phyloP scores from a whole-genome alignment of 2,888 invertebrate genomes.

The Esperia sulphurella region DNA sequence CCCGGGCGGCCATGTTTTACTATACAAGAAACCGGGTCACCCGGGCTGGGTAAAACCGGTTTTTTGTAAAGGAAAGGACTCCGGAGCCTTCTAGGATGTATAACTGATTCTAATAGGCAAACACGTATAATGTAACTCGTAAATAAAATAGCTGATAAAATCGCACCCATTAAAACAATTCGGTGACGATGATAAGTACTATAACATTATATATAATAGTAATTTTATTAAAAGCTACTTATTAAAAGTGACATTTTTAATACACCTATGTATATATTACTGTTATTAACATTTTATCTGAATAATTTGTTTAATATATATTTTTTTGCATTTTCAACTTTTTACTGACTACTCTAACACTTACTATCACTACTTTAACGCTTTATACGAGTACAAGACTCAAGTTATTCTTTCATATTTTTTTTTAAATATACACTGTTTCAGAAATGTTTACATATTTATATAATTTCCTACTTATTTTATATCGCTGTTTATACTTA shows the following conservation, averaged over 20 bases:
- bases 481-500: constrained; percentile 10
- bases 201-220: too few species aligned
- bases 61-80: background rate
- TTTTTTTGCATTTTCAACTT: too few species aligned
- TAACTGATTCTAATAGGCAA: background rate
- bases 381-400: constrained; percentile 1
- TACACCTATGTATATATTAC: too few species aligned
- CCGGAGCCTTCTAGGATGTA: background rate
- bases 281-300: too few species aligned
- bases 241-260: too few species aligned
- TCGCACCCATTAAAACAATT: background rate
- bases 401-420: constrained; percentile 16
- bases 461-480: constrained; percentile 16
- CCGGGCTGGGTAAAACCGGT: too few species aligned
- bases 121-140: background rate
- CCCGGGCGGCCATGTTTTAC: too few species aligned
- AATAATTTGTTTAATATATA: too few species aligned
- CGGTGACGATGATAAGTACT: too few species aligned
- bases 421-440: constrained; percentile 28
- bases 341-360: background rate
- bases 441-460: constrained; percentile 23
- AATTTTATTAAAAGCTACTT: too few species aligned
- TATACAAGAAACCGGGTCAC: too few species aligned
- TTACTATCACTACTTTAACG: background rate
- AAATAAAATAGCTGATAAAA: background rate